Percentiles rank a stretch among this genome's conserved stretches.
Conservation (phyloP, 2,888 invertebrate genomes). For the Allygus modestus region DNA sequence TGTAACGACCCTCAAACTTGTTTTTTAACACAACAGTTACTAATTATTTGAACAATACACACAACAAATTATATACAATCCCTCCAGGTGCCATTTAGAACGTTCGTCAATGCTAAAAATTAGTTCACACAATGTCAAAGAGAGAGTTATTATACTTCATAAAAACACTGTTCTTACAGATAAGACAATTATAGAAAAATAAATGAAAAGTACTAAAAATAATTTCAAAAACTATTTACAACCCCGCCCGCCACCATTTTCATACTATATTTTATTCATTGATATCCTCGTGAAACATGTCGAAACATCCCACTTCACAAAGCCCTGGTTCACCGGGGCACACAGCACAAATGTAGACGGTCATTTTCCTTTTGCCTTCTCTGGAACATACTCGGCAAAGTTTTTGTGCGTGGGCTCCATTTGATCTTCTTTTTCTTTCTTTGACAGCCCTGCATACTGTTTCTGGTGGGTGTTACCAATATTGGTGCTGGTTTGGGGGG, state of each 20-base stretch:
- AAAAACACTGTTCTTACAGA: too few relatives aligned
- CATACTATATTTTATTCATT: not conserved
- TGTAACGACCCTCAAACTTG: too few relatives aligned
- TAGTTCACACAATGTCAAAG: too few relatives aligned
- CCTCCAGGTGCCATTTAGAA: too few relatives aligned
- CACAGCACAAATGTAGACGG: not conserved
- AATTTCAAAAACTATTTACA: not conserved
- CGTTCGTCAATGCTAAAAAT: too few relatives aligned
- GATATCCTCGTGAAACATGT: not conserved
- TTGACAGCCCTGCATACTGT: not conserved
- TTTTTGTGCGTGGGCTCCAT: not conserved
- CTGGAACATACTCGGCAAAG: too few relatives aligned
- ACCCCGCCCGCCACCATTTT: not conserved
- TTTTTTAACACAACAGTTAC: too few relatives aligned
- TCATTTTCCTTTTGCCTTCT: slow-evolving; percentile 59
- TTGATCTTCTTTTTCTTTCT: not conserved
- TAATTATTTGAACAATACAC: too few relatives aligned
- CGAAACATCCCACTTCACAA: not conserved
- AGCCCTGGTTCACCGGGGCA: not conserved
- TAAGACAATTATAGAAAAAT: too few relatives aligned
- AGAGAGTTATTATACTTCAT: too few relatives aligned
- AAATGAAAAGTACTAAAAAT: not conserved
- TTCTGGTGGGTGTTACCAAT: not conserved
- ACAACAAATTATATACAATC: too few relatives aligned
- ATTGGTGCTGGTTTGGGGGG: not conserved